Evolutionary conservation across 2,113 vertebrate species (phyloP), one percentile per base, ranked within the genome.

Genomic region (Cacatua alba): DNA sequence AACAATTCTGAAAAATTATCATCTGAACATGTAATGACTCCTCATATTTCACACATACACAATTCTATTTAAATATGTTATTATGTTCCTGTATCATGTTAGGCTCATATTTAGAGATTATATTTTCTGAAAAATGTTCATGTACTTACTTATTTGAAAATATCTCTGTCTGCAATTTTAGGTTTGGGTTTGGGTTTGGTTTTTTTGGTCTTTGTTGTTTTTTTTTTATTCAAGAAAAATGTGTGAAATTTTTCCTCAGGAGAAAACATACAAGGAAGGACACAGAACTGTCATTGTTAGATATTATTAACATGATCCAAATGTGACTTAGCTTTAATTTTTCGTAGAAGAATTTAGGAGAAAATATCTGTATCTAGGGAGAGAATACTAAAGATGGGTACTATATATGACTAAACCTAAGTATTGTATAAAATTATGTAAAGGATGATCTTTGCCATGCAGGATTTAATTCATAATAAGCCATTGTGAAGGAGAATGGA

Each of bases 111-210:
- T 68, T 62, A 62, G 19, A 48, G 41, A 62, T 52, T 29, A 11
- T 33, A 71, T 70, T 19, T 31, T 31, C 33, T 31, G 6, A 52
- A 64, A 84, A 62, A 57, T 1, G 1, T 35, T 75, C 2, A 26
- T 35, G 17, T 44, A 7, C 12, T 11, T 33, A 10, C 12, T 48
- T 64, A 28, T 2, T 81, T 26, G 7, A 46, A 57, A 82, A 0
- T 21, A 41, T 25, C 13, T 41, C 7, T 18, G 5, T 33, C 43
- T 59, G 29, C 62, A 87, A 87, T 88, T 71, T 52, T n/a, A 6
- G 8, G 21, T 2, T 4, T 23, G 15, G 5, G 0, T n/a, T 59
- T 52, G 3, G 51, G 10, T 20, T n/a, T 17, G 6, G 1, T 14
- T 48, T 37, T 53, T 53, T 10, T 6, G 52, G 29, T 23, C 11